Conservation (phyloP, 2,888 invertebrate genomes). For the Trilocha varians region DNA sequence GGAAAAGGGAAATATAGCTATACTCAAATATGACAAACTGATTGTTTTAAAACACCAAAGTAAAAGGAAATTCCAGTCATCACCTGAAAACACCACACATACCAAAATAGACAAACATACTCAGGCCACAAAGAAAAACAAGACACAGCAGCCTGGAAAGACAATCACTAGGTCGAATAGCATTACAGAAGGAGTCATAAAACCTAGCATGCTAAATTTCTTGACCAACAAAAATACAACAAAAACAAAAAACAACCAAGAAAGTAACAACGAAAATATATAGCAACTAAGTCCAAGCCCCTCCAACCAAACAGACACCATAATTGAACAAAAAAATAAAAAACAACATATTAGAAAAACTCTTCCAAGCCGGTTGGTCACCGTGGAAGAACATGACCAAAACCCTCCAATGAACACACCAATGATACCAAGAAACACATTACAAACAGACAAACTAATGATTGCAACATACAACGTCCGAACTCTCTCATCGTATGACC, state of each 20-base stretch:
- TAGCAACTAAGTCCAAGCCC: neutral
- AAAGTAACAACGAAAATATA: neutral
- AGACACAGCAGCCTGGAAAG: neutral
- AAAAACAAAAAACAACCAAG: neutral
- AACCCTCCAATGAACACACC: too few relatives aligned
- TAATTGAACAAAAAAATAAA: neutral
- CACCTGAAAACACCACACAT: neutral
- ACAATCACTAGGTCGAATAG: neutral
- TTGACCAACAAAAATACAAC: neutral
- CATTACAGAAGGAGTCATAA: neutral
- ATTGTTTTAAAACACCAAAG: neutral
- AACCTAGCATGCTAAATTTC: constrained; percentile 5
- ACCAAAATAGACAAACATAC: neutral
- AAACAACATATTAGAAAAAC: neutral
- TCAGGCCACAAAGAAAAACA: constrained; percentile 2
- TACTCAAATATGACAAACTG: constrained; percentile 4
- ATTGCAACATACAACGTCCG: neutral
- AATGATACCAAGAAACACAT: neutral
- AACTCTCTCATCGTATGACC: constrained; percentile 1
- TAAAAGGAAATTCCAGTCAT: neutral
- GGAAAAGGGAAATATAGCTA: constrained; percentile 2
- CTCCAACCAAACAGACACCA: neutral
- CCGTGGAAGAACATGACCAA: too few relatives aligned
- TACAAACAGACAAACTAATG: neutral
- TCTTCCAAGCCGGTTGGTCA: too few relatives aligned